A percentile compares a stretch with the other conserved stretches of the same genome.
These are phyloP conservation scores for Mesembrinibis cayennensis DNA, from an alignment of 2,113 vertebrate species.

Conservation along the genomic window DNA sequence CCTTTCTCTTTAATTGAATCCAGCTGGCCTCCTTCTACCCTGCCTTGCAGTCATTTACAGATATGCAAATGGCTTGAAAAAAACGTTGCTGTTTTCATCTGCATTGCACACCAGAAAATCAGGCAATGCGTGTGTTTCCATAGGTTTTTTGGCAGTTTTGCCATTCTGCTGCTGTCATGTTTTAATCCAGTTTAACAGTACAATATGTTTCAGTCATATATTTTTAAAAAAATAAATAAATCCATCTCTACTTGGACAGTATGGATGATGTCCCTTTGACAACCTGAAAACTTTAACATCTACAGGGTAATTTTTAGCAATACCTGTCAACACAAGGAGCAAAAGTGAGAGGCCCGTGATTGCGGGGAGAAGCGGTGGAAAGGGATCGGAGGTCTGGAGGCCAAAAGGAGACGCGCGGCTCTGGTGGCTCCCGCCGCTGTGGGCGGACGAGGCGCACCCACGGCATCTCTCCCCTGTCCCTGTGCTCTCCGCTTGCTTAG, in stretches of 20 bases:
- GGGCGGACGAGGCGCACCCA: background rate
- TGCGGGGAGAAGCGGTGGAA: background rate
- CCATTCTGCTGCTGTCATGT: background rate
- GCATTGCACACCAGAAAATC: background rate
- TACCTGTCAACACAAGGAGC: background rate
- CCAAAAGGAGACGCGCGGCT: rapidly evolving
- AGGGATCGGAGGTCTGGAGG: background rate
- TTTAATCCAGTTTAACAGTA: background rate
- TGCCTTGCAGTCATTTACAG: conserved; percentile 24
- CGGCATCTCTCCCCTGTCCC: background rate
- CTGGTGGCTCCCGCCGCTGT: background rate
- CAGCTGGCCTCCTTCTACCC: conserved; percentile 6
- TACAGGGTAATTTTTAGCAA: background rate
- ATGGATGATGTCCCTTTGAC: background rate
- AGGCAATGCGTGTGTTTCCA: background rate
- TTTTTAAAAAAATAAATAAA: background rate
- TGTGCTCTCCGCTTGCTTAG: background rate
- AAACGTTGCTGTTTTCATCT: background rate
- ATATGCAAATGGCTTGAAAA: background rate
- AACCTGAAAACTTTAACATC: background rate
- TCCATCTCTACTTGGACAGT: background rate
- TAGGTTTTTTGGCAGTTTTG: background rate
- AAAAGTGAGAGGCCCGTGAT: background rate
- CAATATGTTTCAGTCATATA: rapidly evolving
- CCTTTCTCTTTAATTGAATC: conserved; percentile 24